Conservation (phyloP, 53 echinoderm and acorn worm species). For the Holothuria leucospilota region DNA sequence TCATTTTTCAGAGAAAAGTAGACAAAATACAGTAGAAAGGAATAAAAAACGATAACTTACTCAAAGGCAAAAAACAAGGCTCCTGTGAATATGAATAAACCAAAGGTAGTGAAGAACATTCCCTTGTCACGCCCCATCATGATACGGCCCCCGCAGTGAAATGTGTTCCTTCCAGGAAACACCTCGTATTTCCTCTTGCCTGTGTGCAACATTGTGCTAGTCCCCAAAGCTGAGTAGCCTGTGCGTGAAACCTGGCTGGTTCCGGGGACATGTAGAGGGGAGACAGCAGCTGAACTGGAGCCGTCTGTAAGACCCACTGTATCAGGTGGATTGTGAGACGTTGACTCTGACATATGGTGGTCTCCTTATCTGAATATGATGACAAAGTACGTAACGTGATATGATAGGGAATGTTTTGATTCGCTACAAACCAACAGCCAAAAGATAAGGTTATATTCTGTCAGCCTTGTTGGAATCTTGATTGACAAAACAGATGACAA, state of each 20-base stretch:
- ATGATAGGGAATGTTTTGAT: too few species aligned
- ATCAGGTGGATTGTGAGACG: background rate
- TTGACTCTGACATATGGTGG: slow-evolving; percentile 18
- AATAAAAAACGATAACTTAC: slow-evolving; percentile 68
- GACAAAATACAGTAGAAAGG: too few species aligned
- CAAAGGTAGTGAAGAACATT: slow-evolving; percentile 87
- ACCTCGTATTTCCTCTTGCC: slow-evolving; percentile 93
- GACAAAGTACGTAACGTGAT: too few species aligned
- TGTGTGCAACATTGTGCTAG: slow-evolving; percentile 20
- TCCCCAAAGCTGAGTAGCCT: slow-evolving; percentile 42
- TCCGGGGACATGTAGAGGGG: slow-evolving; percentile 39
- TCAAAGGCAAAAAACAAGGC: slow-evolving; percentile 97
- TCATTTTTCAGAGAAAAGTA: too few species aligned
- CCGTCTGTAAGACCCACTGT: slow-evolving; percentile 43
- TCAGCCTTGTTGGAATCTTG: too few species aligned
- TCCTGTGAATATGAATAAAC: slow-evolving; percentile 78
- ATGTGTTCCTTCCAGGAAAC: slow-evolving; percentile 77
- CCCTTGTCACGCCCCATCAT: slow-evolving; percentile 93
- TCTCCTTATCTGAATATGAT: background rate
- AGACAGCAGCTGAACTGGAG: slow-evolving; percentile 38
- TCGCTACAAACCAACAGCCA: too few species aligned
- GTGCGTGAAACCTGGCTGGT: slow-evolving; percentile 7
- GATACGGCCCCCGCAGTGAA: slow-evolving; percentile 90
- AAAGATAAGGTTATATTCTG: too few species aligned
- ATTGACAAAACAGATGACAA: too few species aligned